A percentile compares a stretch with the other conserved stretches of the same genome.
Conservation (phyloP, 2,888 invertebrate species). For the Colletes collaris region DNA sequence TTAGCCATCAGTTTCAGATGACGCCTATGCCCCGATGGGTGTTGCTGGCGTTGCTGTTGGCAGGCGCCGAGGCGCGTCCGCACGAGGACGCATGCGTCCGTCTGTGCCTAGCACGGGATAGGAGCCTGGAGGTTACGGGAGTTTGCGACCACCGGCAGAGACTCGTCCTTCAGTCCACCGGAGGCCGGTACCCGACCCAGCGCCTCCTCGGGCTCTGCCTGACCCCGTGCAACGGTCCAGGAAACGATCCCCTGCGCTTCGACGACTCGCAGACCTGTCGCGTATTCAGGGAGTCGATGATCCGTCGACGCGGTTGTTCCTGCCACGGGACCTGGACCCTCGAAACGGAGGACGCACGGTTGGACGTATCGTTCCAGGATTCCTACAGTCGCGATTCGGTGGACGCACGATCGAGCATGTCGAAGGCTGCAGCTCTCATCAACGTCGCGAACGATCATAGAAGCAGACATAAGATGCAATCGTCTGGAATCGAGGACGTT, state of each 20-base stretch:
- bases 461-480: neutral
- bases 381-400: neutral
- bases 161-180: conserved; percentile 62
- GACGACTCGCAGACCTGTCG: conserved; percentile 24
- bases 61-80: conserved; percentile 60
- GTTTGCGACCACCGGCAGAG: conserved; percentile 39
- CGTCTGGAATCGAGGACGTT: neutral
- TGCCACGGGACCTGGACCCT: neutral
- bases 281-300: conserved; percentile 18
- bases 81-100: conserved; percentile 61
- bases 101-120: conserved; percentile 50
- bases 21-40: conserved; percentile 73
- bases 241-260: conserved; percentile 26
- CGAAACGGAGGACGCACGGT: neutral
- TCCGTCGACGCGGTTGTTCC: conserved; percentile 12
- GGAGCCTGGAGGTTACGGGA: conserved; percentile 36
- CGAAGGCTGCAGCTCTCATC: neutral
- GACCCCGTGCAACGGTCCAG: conserved; percentile 42
- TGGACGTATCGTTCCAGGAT: neutral
- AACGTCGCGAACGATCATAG: neutral
- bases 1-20: conserved; percentile 82
- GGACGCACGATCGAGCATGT: neutral
- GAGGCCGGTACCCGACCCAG: conserved; percentile 60
- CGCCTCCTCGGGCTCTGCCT: conserved; percentile 52
- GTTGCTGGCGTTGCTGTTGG: conserved; percentile 70